Percentiles rank a stretch among this genome's conserved stretches.
Evolutionary conservation across 2,113 vertebrate species (phyloP).

Genomic region (Oncorhynchus gorbuscha): DNA sequence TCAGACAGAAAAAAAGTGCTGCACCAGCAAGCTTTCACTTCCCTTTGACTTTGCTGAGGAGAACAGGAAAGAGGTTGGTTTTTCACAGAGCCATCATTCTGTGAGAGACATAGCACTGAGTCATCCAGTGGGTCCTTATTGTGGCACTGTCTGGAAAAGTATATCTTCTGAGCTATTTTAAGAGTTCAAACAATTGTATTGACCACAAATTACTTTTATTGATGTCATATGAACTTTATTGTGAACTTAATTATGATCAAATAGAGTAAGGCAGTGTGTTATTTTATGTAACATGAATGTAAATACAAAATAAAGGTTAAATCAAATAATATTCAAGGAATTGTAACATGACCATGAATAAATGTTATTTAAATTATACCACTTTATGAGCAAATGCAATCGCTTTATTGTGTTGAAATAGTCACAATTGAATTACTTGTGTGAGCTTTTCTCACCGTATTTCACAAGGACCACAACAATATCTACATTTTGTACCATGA

Average conservation of each 20-base stretch:
- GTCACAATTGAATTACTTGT: not conserved
- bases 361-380: too few relatives aligned
- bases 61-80: constrained; percentile 53
- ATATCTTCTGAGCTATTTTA: too few relatives aligned
- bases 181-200: not conserved
- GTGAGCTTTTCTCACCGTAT: not conserved
- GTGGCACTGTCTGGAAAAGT: not conserved
- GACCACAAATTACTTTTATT: not conserved
- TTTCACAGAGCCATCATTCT: constrained; percentile 43
- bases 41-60: constrained; percentile 48
- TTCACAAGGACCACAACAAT: not conserved
- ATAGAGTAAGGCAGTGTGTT: not conserved
- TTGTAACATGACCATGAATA: too few relatives aligned
- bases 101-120: constrained; percentile 24
- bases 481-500: not conserved
- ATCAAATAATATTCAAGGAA: too few relatives aligned
- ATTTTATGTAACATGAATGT: not conserved
- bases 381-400: too few relatives aligned
- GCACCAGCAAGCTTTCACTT: constrained; percentile 61
- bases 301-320: not conserved
- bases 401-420: too few relatives aligned
- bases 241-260: not conserved
- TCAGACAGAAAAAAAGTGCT: constrained; percentile 46
- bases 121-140: constrained; percentile 29
- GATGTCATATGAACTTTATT: not conserved